A percentile compares a stretch with the other conserved stretches of the same genome.
Evolutionary conservation across 1,140 invertebrate genomes (phyloP).

Genomic region (Ephestia elutella): DNA sequence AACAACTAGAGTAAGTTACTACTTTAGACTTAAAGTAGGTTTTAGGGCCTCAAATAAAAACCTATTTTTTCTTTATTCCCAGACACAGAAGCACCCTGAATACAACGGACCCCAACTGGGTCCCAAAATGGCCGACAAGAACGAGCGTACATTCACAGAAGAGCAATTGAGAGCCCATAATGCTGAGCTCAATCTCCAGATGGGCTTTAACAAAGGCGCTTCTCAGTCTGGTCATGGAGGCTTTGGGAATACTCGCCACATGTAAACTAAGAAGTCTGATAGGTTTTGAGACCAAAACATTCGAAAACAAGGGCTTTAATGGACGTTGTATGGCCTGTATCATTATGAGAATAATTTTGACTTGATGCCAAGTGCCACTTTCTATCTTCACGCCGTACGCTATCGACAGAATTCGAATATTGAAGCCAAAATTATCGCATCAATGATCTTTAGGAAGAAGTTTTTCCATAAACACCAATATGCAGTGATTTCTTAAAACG

Average conservation of each 20-base stretch:
- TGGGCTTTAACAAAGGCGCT: slow-evolving; percentile 96
- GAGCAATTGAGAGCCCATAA: slow-evolving; percentile 95
- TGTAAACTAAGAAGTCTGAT: slow-evolving; percentile 77
- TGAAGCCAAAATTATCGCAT: too few species aligned
- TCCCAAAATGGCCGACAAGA: slow-evolving; percentile 96
- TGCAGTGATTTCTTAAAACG: too few species aligned
- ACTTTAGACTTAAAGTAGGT: too few species aligned
- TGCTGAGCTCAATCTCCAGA: slow-evolving; percentile 93
- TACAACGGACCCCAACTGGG: slow-evolving; percentile 91
- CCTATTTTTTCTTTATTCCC: slow-evolving; percentile 14
- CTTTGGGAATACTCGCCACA: slow-evolving; percentile 96
- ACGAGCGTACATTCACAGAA: slow-evolving; percentile 94
- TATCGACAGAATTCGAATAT: too few species aligned
- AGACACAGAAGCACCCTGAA: slow-evolving; percentile 96
- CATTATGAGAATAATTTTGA: too few species aligned
- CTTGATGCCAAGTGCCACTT: too few species aligned
- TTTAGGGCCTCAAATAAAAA: too few species aligned
- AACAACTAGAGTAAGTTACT: too few species aligned
- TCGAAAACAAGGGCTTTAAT: background rate
- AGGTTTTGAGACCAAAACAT: background rate
- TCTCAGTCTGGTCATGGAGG: slow-evolving; percentile 89
- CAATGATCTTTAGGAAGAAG: too few species aligned
- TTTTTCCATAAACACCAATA: too few species aligned
- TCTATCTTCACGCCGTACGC: too few species aligned
- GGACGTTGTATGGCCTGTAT: too few species aligned